Conservation (phyloP, 1,140 invertebrate species). For the Spodoptera litura region DNA sequence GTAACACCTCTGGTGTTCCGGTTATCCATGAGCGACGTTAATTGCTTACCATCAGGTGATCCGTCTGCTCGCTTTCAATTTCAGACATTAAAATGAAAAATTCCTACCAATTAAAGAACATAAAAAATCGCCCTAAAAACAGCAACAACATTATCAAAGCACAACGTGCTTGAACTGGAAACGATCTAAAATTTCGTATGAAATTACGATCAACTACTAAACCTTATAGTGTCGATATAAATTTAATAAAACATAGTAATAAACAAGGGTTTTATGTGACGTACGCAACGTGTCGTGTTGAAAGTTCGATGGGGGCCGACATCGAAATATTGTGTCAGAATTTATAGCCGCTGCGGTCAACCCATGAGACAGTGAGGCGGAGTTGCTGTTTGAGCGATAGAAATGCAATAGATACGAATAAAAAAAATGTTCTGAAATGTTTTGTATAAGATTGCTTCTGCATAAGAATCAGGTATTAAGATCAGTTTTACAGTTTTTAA, state of each 20-base stretch:
- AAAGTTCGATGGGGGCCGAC: slow-evolving; percentile 66
- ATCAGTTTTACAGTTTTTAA: neutral
- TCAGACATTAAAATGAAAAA: too few species aligned
- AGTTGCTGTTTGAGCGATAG: neutral
- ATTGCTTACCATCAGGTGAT: too few species aligned
- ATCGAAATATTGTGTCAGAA: slow-evolving; percentile 79
- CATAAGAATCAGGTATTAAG: too few species aligned
- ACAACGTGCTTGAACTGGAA: too few species aligned
- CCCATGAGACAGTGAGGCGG: slow-evolving; percentile 52
- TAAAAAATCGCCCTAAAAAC: too few species aligned
- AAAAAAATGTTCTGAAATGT: neutral
- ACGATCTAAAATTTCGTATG: neutral
- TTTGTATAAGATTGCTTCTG: neutral
- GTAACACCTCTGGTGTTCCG: too few species aligned
- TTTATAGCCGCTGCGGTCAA: slow-evolving; percentile 75
- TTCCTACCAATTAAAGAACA: too few species aligned
- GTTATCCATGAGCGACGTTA: too few species aligned
- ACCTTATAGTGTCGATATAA: slow-evolving; percentile 19
- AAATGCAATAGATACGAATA: neutral
- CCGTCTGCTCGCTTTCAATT: too few species aligned
- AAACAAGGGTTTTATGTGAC: slow-evolving; percentile 44
- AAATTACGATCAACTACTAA: neutral
- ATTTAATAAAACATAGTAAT: slow-evolving; percentile 45
- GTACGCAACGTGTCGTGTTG: slow-evolving; percentile 49
- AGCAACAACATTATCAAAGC: too few species aligned